A percentile compares a stretch with the other conserved stretches of the same genome.
These are phyloP conservation scores for Pagrus major DNA, from an alignment of 2,113 vertebrate species.

Conservation along the genomic window DNA sequence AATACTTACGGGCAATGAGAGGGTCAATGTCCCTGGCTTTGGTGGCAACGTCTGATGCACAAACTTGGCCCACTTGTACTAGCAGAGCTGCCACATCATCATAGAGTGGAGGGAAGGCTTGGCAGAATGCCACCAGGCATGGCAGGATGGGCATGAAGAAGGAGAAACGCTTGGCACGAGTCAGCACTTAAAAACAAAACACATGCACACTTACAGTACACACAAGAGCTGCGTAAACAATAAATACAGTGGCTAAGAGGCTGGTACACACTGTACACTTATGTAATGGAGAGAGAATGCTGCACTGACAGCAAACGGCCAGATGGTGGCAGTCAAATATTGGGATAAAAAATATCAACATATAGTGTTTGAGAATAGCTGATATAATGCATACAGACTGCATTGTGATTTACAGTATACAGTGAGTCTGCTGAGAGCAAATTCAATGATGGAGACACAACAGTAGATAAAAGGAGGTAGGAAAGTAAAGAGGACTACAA, in stretches of 20 bases:
- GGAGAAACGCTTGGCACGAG: constrained; percentile 91
- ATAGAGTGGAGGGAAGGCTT: constrained; percentile 96
- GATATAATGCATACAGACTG: neutral
- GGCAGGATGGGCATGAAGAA: constrained; percentile 99
- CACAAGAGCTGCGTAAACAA: neutral
- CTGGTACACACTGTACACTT: constrained; percentile 19
- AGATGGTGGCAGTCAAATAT: constrained; percentile 71
- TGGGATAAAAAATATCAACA: neutral
- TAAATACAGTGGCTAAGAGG: neutral
- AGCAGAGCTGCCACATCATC: constrained; percentile 95
- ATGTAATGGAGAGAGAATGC: neutral
- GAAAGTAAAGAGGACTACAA: neutral
- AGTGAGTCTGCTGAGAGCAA: neutral
- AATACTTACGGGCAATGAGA: constrained; percentile 92
- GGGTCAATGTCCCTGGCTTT: constrained; percentile 94
- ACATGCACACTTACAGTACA: neutral
- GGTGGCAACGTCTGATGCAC: constrained; percentile 95
- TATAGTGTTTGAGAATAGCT: neutral
- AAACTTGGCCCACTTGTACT: constrained; percentile 97
- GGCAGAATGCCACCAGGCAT: constrained; percentile 95
- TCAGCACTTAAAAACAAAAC: constrained; percentile 87
- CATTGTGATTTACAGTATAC: neutral
- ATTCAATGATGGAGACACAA: neutral
- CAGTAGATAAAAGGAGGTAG: neutral
- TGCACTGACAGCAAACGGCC: constrained; percentile 60